Evolutionary conservation across 2,797 vertebrate genomes (phyloP).

Genomic region (Podargus strigoides): DNA sequence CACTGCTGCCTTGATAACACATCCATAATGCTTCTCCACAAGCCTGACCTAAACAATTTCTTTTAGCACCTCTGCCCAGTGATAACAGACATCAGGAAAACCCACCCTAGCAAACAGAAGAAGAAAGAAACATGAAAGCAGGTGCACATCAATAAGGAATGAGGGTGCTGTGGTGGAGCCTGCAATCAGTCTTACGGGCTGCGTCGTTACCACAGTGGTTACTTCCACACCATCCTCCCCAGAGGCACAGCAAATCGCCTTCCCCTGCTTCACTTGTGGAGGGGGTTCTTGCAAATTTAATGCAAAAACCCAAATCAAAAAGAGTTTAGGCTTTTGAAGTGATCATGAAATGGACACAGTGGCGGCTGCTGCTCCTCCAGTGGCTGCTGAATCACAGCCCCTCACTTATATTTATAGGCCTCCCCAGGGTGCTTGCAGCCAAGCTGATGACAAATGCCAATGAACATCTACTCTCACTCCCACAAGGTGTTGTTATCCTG

Average conservation of each 20-base stretch:
- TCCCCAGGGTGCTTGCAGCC: background rate
- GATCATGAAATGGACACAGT: background rate
- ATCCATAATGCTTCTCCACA: background rate
- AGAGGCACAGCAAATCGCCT: background rate
- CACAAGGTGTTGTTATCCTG: slow-evolving; percentile 5
- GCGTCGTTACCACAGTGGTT: background rate
- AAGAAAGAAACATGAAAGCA: background rate
- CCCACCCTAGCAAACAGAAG: background rate
- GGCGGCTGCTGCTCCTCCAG: background rate
- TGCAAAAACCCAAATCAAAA: background rate
- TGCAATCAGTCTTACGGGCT: background rate
- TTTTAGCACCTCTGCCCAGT: background rate
- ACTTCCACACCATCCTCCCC: background rate
- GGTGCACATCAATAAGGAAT: background rate
- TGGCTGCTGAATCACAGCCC: slow-evolving; percentile 24
- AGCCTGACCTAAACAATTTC: background rate
- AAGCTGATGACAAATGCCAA: background rate
- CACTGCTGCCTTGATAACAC: background rate
- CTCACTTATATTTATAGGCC: slow-evolving; percentile 29
- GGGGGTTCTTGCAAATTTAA: background rate
- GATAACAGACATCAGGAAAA: background rate
- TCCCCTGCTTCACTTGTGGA: background rate
- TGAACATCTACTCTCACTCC: background rate
- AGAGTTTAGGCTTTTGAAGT: background rate
- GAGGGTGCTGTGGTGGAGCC: background rate